phyloP scores from a whole-genome alignment of 2,113 vertebrate species.

The Sitta europaea region DNA sequence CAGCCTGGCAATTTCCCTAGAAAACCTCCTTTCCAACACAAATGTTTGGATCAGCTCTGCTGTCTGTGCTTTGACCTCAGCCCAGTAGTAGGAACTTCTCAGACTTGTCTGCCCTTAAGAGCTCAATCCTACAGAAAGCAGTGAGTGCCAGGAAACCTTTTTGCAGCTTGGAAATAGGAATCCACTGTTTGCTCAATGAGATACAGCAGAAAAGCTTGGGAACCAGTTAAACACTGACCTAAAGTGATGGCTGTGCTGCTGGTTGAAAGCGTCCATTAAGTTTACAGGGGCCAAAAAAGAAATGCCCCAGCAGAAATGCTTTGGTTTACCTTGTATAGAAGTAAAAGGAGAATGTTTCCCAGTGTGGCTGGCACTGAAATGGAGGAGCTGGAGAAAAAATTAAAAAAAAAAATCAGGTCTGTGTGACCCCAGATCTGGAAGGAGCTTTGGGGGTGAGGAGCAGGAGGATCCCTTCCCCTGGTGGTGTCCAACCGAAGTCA shows the following conservation, averaged over 20 bases:
- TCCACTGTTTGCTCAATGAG: background rate
- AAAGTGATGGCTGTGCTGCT: background rate
- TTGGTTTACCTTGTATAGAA: conserved; percentile 61
- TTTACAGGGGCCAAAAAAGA: background rate
- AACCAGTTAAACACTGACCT: background rate
- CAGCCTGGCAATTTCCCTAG: background rate
- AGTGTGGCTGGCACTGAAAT: background rate
- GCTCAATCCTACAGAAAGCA: background rate
- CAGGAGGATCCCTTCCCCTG: background rate
- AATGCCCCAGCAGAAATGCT: background rate
- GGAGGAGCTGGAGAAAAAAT: background rate
- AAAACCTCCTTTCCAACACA: background rate
- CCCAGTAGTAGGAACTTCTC: background rate
- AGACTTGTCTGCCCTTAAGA: background rate
- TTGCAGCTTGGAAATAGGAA: background rate
- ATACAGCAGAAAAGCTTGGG: background rate
- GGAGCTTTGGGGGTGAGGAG: background rate
- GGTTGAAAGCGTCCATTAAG: background rate
- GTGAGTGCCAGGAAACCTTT: background rate
- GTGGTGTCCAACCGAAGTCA: background rate
- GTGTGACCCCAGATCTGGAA: background rate
- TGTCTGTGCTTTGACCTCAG: background rate
- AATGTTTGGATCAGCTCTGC: background rate
- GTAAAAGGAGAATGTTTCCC: conserved; percentile 14
- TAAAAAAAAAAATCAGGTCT: background rate